A percentile compares a stretch with the other conserved stretches of the same genome.
phyloP scores from a whole-genome alignment of 2,113 vertebrate genomes.

The Ursus arctos region DNA sequence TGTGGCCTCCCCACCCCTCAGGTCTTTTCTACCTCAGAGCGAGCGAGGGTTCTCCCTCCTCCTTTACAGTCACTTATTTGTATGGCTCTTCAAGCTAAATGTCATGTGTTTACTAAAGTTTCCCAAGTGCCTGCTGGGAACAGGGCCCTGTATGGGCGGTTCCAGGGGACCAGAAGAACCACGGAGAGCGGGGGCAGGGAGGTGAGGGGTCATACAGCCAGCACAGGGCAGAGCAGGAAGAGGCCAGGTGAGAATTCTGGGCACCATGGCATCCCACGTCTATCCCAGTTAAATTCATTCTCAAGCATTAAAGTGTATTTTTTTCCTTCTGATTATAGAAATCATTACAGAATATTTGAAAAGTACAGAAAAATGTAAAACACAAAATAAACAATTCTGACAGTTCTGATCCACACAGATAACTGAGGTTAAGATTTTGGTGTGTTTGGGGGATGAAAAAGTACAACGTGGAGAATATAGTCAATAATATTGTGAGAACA shows the following conservation, averaged over 20 bases:
- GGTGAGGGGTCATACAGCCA: neutral
- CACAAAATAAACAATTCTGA: neutral
- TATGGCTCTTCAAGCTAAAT: neutral
- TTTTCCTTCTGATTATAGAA: neutral
- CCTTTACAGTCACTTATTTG: neutral
- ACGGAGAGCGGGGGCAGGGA: neutral
- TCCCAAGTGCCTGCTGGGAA: slow-evolving; percentile 45
- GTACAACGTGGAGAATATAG: neutral
- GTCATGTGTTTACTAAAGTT: neutral
- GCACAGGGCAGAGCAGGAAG: neutral
- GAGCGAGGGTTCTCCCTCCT: neutral
- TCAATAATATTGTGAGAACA: neutral
- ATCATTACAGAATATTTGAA: neutral
- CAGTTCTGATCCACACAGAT: neutral
- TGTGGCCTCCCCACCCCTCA: neutral
- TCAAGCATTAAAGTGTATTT: neutral
- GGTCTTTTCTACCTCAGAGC: neutral
- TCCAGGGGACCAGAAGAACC: neutral
- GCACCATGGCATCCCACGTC: neutral
- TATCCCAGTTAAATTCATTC: neutral
- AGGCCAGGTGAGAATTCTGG: neutral
- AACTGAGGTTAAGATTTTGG: neutral
- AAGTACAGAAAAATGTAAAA: neutral
- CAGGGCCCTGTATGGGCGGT: neutral
- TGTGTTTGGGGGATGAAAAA: neutral